These are phyloP conservation scores for Polietes domitor DNA, from an alignment of 2,888 invertebrate species.

Conservation along the genomic window DNA sequence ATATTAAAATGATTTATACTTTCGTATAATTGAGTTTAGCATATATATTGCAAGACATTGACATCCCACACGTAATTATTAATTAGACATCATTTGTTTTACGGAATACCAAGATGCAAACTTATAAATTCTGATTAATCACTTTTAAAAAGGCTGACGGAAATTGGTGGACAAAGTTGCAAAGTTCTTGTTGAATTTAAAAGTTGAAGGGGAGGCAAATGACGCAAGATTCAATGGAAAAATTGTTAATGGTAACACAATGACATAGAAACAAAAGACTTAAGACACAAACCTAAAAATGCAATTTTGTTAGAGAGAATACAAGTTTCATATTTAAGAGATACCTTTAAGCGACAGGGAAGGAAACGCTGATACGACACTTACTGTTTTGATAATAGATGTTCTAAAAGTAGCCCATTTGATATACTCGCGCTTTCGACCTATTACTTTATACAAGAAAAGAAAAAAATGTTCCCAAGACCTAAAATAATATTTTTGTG, in stretches of 20 bases:
- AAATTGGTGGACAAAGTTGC: not conserved
- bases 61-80: conserved; percentile 24
- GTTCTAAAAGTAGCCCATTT: too few species aligned
- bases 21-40: conserved; percentile 11
- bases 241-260: not conserved
- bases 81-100: conserved; percentile 23
- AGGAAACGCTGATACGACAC: too few species aligned
- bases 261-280: not conserved
- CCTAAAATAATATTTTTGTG: too few species aligned
- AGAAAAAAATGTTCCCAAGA: too few species aligned
- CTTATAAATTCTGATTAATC: not conserved
- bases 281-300: not conserved
- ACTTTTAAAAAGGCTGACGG: not conserved
- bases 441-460: too few species aligned
- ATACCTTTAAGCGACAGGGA: too few species aligned
- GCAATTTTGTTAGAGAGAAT: too few species aligned
- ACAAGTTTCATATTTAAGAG: too few species aligned
- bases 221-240: too few species aligned
- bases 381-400: too few species aligned
- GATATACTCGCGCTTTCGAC: too few species aligned
- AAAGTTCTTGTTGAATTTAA: not conserved
- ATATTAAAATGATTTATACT: conserved; percentile 12
- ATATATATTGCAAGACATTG: conserved; percentile 17
- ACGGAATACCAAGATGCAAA: not conserved
- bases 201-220: not conserved